Base-by-base conservation (phyloP, 2,888 invertebrate species). In the Drosophila antonietae region DNA sequence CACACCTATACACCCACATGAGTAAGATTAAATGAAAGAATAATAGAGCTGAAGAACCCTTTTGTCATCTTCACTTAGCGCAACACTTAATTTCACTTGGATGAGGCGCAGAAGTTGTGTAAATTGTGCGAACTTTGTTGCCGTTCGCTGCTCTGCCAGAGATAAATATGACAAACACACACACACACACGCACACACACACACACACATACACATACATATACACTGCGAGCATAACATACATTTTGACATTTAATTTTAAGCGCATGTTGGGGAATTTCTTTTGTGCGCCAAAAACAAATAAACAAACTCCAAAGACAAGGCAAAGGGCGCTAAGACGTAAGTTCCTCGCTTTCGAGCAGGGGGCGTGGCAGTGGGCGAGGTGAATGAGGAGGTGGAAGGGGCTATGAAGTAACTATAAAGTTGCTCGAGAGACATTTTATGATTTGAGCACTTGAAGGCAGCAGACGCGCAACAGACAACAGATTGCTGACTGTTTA, bases 231-330 rank as follows among this genome's bases (percentile, higher is more conserved):
- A 20, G 44, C 15, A 18, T 18, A 33, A 43, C 41, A 67, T 28
- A 59, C 88, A 87, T 79, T 89, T 90, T 88, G 83, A 85, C 85
- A 89, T 90, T 90, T 88, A 89, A 91, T 90, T 90, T 90, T 85
- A 90, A 91, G 89, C 91, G 82, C 88, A 87, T 90, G 89, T 91
- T 90, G 79, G 91, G 91, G 91, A 90, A 83, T 90, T 77, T 90
- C 88, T 90, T 89, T 90, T 87, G 88, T 89, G 81, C 63, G 73
- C 78, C 81, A 80, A 82, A 87, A 79, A 74, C 76, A 76, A 86
- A 88, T 88, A 84, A 83, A 86, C 86, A 88, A 88, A 90, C 89
- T 63, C 68, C 62, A 65, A 78, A 68, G 73, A 65, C 75, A 47
- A 55, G 62, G 41, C 49, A 37, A 39, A 44, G 53, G 46, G 31